Percentiles rank a stretch among this genome's conserved stretches.
Evolutionary conservation across 2,888 invertebrate genomes (phyloP).

Genomic region (Eristalis tenax): DNA sequence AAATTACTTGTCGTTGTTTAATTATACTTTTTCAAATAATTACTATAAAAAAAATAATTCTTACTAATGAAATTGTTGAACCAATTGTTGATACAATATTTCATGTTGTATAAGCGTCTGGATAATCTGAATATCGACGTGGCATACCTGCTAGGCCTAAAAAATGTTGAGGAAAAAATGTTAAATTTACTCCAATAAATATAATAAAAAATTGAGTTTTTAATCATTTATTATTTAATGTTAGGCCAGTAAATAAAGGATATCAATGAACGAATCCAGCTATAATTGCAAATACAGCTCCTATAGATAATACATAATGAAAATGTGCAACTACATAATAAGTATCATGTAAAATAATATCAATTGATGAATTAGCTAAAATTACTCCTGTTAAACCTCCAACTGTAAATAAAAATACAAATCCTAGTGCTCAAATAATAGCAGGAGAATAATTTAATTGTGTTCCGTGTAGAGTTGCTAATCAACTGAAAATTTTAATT

Average conservation of each 20-base stretch:
- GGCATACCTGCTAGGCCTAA: conserved; percentile 87
- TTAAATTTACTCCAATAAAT: conserved; percentile 90
- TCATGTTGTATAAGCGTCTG: conserved; percentile 85
- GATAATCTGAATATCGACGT: conserved; percentile 89
- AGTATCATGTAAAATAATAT: conserved; percentile 90
- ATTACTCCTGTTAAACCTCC: conserved; percentile 88
- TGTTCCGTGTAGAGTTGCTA: conserved; percentile 86
- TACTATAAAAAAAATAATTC: conserved; percentile 84
- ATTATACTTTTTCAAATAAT: conserved; percentile 85
- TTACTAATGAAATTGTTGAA: conserved; percentile 84
- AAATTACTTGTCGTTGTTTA: conserved; percentile 82
- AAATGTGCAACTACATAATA: conserved; percentile 93
- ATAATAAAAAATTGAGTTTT: conserved; percentile 88
- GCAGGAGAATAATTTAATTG: conserved; percentile 84
- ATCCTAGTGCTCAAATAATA: conserved; percentile 87
- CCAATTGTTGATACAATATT: conserved; percentile 87
- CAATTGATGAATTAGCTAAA: conserved; percentile 88
- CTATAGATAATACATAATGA: conserved; percentile 91
- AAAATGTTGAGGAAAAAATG: conserved; percentile 91
- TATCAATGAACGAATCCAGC: conserved; percentile 88
- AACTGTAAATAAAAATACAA: conserved; percentile 89
- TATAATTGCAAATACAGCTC: conserved; percentile 90
- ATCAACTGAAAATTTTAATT: conserved; percentile 91
- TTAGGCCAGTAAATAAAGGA: conserved; percentile 85
- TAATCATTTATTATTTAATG: conserved; percentile 83